These are phyloP conservation scores for Platygyra sinensis DNA, from an alignment of 64 coral and sea anemone genomes.

Conservation along the genomic window DNA sequence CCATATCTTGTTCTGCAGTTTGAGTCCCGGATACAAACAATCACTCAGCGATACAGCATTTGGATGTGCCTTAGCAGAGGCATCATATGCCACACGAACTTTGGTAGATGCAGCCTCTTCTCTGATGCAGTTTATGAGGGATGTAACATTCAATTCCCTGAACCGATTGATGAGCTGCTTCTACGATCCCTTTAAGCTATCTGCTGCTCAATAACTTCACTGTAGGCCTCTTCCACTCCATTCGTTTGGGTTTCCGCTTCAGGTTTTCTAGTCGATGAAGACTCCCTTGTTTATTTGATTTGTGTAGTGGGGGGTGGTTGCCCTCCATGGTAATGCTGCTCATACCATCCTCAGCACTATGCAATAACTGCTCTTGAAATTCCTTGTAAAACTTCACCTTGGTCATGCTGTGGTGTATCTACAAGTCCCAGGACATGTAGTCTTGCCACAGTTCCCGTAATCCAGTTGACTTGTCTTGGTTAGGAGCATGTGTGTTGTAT, in stretches of 20 bases:
- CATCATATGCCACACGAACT: slow-evolving; percentile 15
- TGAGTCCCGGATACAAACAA: not conserved
- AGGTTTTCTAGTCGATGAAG: no score
- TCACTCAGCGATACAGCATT: not conserved
- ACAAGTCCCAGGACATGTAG: no score
- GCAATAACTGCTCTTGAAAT: no score
- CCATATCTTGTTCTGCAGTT: not conserved
- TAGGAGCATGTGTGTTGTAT: no score
- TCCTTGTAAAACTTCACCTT: not conserved
- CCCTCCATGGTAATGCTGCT: slow-evolving; percentile 17
- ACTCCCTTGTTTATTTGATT: no score
- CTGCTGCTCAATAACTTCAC: no score
- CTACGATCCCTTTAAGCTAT: not conserved
- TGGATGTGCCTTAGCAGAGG: not conserved
- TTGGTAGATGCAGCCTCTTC: slow-evolving; percentile 7
- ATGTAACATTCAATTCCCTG: slow-evolving; percentile 10
- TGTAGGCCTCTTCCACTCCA: not conserved
- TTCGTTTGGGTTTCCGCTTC: not conserved
- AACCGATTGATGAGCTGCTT: not conserved
- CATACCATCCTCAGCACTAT: slow-evolving; percentile 33
- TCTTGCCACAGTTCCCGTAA: no score
- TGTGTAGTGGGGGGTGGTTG: not conserved
- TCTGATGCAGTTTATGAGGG: slow-evolving; percentile 14
- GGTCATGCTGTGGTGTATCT: no score
- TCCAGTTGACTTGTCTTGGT: no score